phyloP scores from a whole-genome alignment of 1,140 invertebrate species.

The Nasonia giraulti region DNA sequence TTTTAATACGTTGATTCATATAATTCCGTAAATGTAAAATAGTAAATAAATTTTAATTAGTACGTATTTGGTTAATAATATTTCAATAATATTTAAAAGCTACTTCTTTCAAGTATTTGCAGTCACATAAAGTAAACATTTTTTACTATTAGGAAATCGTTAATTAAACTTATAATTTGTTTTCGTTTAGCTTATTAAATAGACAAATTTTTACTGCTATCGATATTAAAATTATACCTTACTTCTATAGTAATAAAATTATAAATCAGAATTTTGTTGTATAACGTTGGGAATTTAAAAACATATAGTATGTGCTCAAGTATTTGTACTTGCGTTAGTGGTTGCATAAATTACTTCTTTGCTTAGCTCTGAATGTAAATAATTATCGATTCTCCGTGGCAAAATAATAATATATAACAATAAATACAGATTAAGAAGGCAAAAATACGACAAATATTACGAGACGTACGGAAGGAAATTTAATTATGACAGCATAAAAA shows the following conservation, averaged over 20 bases:
- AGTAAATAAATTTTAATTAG: not conserved
- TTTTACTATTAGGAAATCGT: not conserved
- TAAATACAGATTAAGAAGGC: not conserved
- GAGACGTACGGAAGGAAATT: not conserved
- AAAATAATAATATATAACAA: not conserved
- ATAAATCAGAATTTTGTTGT: not conserved
- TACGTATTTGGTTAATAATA: not conserved
- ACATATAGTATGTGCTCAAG: not conserved
- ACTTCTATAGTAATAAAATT: not conserved
- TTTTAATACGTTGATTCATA: not conserved
- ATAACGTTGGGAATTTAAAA: not conserved
- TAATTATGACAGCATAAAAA: not conserved
- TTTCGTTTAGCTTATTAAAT: not conserved
- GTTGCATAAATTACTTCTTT: conserved; percentile 41
- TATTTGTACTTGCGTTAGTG: conserved; percentile 18
- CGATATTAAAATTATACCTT: not conserved
- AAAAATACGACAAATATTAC: not conserved
- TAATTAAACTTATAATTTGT: not conserved
- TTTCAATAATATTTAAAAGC: not conserved
- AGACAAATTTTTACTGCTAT: not conserved
- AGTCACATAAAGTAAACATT: not conserved
- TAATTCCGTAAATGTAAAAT: not conserved
- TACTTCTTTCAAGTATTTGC: not conserved
- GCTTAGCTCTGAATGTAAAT: conserved; percentile 1
- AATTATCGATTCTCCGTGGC: not conserved